Evolutionary conservation across 2,888 invertebrate genomes (phyloP).

Genomic region (Ypsolopha scabrella): DNA sequence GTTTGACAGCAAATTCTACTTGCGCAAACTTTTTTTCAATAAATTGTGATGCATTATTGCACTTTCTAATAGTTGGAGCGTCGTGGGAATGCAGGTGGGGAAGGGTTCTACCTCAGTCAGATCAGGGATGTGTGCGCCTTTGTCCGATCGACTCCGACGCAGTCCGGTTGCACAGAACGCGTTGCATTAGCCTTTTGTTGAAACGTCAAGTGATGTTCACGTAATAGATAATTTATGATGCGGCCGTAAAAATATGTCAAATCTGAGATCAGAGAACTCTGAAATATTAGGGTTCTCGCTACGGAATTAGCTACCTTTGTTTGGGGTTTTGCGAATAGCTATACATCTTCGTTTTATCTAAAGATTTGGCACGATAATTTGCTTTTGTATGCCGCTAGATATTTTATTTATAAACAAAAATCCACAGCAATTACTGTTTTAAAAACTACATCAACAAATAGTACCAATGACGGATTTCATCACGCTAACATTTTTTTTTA

Average conservation of each 20-base stretch:
- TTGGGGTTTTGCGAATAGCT: conserved; percentile 28
- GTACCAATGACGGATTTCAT: no score
- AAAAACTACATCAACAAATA: no score
- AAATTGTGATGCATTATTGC: conserved; percentile 25
- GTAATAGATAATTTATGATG: conserved; percentile 67
- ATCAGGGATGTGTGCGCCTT: conserved; percentile 14
- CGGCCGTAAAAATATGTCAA: conserved; percentile 40
- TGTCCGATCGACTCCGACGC: conserved; percentile 27
- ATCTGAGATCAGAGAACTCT: conserved; percentile 31
- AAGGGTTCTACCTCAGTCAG: conserved; percentile 40
- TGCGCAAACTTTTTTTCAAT: conserved; percentile 52
- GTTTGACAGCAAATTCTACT: conserved; percentile 56
- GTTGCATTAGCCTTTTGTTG: conserved; percentile 54
- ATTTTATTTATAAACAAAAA: no score
- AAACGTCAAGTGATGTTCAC: conserved; percentile 58
- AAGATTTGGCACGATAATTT: conserved; percentile 46
- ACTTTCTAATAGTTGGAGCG: conserved; percentile 45
- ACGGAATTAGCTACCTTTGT: conserved; percentile 8
- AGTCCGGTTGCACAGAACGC: conserved; percentile 62
- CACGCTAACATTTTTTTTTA: no score
- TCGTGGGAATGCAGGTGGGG: conserved; percentile 69
- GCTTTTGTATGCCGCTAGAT: background rate
- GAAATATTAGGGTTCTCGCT: conserved; percentile 58
- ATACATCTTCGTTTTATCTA: conserved; percentile 33
- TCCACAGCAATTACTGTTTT: no score